These are phyloP conservation scores for Lithobates pipiens DNA, from an alignment of 2,797 vertebrate genomes.

Conservation along the genomic window DNA sequence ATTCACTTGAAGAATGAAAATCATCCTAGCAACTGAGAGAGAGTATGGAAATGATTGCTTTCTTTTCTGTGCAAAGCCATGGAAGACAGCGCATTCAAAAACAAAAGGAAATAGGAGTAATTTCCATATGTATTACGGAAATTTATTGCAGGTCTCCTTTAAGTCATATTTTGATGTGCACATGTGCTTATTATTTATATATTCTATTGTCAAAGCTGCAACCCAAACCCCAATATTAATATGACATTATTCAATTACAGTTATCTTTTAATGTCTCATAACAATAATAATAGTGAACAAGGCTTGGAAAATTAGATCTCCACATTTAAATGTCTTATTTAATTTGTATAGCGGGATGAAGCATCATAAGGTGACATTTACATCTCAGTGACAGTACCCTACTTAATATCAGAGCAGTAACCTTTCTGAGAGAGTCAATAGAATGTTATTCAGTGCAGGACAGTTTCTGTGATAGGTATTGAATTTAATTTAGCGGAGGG, in stretches of 20 bases:
- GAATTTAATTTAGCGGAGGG: conserved; percentile 46
- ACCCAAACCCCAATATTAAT: neutral
- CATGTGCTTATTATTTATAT: neutral
- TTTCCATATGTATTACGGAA: too few species aligned
- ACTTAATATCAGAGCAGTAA: conserved; percentile 37
- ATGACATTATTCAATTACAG: conserved; percentile 7
- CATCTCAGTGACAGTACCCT: conserved; percentile 41
- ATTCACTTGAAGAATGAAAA: too few species aligned
- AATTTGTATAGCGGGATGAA: conserved; percentile 1
- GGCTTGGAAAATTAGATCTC: conserved; percentile 4
- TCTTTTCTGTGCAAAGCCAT: too few species aligned
- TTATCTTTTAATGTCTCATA: conserved; percentile 17
- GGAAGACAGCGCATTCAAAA: too few species aligned
- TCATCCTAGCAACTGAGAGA: too few species aligned
- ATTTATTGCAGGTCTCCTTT: too few species aligned
- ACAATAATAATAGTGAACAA: neutral
- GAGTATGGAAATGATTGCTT: too few species aligned
- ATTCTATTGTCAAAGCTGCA: neutral
- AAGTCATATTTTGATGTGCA: too few species aligned
- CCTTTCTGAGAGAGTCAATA: conserved; percentile 40
- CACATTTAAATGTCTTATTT: neutral
- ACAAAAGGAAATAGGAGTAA: too few species aligned
- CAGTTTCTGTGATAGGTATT: conserved; percentile 33
- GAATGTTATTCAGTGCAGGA: conserved; percentile 35
- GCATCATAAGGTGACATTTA: conserved; percentile 29